phyloP scores from a whole-genome alignment of 2,888 invertebrate genomes.

The Parasteatoda lunata region DNA sequence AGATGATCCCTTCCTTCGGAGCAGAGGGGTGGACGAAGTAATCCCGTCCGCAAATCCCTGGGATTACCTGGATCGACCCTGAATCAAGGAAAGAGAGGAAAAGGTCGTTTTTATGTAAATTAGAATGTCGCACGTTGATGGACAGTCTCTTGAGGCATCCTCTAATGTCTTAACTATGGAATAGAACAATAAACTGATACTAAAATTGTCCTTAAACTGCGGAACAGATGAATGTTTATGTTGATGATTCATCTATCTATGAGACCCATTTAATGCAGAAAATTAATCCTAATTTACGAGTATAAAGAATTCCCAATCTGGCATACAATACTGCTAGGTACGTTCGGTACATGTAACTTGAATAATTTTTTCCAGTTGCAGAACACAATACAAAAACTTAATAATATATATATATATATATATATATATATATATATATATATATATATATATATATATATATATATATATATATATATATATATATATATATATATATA shows the following conservation, averaged over 20 bases:
- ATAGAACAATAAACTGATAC: constrained; percentile 2
- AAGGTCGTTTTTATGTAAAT: constrained; percentile 67
- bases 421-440: not conserved
- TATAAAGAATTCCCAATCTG: not conserved
- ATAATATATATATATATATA: not conserved
- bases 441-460: not conserved
- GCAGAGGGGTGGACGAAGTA: constrained; percentile 24
- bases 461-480: not conserved
- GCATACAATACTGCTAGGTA: too few species aligned
- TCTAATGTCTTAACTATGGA: constrained; percentile 13
- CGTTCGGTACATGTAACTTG: not conserved
- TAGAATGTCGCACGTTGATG: constrained; percentile 58
- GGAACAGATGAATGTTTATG: not conserved
- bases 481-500: too few species aligned
- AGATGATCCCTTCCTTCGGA: constrained; percentile 45
- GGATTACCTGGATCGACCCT: constrained; percentile 52
- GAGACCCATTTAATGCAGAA: too few species aligned
- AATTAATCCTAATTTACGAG: too few species aligned
- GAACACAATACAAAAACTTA: not conserved
- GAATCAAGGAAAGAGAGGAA: constrained; percentile 36
- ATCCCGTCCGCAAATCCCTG: constrained; percentile 57
- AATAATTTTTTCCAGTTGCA: not conserved
- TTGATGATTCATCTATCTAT: not conserved
- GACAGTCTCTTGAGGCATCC: constrained; percentile 28
- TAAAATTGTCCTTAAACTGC: not conserved